phyloP scores from a whole-genome alignment of 2,888 invertebrate species.

The Exocentrus adspersus region DNA sequence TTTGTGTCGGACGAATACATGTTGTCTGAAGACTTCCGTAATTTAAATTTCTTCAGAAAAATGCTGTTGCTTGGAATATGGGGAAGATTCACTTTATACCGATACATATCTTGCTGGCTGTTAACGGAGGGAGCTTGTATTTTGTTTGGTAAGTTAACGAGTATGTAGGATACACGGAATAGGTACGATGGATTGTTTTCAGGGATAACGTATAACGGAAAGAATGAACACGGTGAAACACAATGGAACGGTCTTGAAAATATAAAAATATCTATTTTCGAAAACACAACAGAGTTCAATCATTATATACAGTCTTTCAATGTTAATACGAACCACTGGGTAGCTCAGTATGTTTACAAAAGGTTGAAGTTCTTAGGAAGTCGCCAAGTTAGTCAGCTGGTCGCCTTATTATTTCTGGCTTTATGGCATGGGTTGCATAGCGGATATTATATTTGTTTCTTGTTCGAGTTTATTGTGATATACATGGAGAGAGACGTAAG shows the following conservation, averaged over 20 bases:
- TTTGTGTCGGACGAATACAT: constrained; percentile 81
- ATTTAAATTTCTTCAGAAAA: constrained; percentile 68
- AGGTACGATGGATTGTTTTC: constrained; percentile 57
- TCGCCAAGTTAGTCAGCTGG: constrained; percentile 80
- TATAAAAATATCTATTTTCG: constrained; percentile 83
- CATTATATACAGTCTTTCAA: constrained; percentile 94
- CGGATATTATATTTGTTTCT: constrained; percentile 94
- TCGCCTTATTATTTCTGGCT: constrained; percentile 87
- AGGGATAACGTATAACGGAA: constrained; percentile 88
- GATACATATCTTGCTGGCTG: constrained; percentile 95
- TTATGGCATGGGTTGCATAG: constrained; percentile 96
- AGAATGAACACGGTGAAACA: constrained; percentile 68
- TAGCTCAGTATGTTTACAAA: constrained; percentile 93
- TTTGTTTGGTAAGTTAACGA: constrained; percentile 65
- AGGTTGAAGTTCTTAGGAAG: constrained; percentile 90
- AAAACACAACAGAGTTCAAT: constrained; percentile 84
- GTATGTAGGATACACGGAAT: no score
- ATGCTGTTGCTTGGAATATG: constrained; percentile 80
- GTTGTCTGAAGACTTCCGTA: constrained; percentile 70
- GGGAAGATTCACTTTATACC: constrained; percentile 87
- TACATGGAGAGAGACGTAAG: constrained; percentile 85
- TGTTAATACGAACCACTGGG: constrained; percentile 95
- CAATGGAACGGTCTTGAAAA: constrained; percentile 93
- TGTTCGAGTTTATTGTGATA: constrained; percentile 90
- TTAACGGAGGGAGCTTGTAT: constrained; percentile 83